Evolutionary conservation across 2,113 vertebrate genomes (phyloP).

Genomic region (Camelus bactrianus): DNA sequence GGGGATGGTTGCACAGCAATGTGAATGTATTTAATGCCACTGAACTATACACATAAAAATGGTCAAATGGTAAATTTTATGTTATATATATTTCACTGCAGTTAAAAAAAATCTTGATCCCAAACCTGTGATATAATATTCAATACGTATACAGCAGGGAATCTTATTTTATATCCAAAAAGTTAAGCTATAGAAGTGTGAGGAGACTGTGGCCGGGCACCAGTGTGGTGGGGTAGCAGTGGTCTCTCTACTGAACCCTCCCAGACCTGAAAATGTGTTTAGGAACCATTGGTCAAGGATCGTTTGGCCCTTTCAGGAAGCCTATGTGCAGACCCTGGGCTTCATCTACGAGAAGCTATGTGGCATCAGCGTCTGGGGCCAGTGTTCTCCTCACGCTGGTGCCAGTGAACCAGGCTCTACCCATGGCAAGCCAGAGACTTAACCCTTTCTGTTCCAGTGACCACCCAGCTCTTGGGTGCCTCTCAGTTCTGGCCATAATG

Average conservation of each 20-base stretch:
- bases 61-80: neutral
- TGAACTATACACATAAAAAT: neutral
- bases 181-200: neutral
- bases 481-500: neutral
- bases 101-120: neutral
- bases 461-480: neutral
- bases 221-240: accelerated
- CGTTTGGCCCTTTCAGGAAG: neutral
- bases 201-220: too few relatives aligned
- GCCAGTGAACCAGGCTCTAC: neutral
- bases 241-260: neutral
- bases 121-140: neutral
- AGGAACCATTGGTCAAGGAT: neutral
- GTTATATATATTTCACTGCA: neutral
- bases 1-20: neutral
- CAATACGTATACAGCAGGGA: neutral
- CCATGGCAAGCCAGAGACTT: neutral
- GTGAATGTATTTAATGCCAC: neutral
- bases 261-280: neutral
- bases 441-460: neutral
- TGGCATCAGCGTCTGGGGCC: neutral
- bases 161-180: neutral
- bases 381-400: neutral
- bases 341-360: too few relatives aligned
- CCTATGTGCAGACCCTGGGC: neutral